Evolutionary conservation across 2,888 invertebrate genomes (phyloP).

Genomic region (Leptinotarsa tumamoca): DNA sequence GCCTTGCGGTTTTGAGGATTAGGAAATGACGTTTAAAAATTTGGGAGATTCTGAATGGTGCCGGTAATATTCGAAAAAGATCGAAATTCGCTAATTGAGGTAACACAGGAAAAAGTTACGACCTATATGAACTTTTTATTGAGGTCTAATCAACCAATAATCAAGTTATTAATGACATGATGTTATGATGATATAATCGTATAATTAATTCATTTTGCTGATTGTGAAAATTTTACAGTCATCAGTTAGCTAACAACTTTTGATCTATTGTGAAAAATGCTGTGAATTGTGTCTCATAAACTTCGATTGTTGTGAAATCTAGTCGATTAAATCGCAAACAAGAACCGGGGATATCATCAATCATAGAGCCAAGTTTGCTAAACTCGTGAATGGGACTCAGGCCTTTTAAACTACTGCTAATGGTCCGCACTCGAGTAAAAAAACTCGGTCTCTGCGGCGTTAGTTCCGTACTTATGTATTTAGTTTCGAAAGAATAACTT

Average conservation of each 20-base stretch:
- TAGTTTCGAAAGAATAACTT: background rate
- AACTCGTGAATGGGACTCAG: slow-evolving; percentile 25
- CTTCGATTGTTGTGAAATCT: slow-evolving; percentile 16
- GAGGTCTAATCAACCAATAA: no score
- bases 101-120: no score
- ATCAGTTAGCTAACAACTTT: no score
- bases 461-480: slow-evolving; percentile 23
- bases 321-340: slow-evolving; percentile 5
- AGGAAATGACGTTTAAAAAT: background rate
- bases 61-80: no score
- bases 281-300: background rate
- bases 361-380: slow-evolving; percentile 25
- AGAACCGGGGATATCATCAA: slow-evolving; percentile 23
- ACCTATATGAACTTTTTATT: no score
- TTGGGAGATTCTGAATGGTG: no score
- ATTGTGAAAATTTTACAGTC: no score
- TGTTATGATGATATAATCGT: no score
- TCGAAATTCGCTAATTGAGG: no score
- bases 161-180: no score
- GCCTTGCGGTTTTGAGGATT: background rate
- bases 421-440: slow-evolving; percentile 29
- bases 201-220: no score
- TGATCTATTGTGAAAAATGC: no score
- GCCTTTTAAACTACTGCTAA: slow-evolving; percentile 31
- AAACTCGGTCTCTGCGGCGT: slow-evolving; percentile 17